A percentile compares a stretch with the other conserved stretches of the same genome.
phyloP scores from a whole-genome alignment of 35 echinoderm and acorn worm species.

The Diadema setosum region DNA sequence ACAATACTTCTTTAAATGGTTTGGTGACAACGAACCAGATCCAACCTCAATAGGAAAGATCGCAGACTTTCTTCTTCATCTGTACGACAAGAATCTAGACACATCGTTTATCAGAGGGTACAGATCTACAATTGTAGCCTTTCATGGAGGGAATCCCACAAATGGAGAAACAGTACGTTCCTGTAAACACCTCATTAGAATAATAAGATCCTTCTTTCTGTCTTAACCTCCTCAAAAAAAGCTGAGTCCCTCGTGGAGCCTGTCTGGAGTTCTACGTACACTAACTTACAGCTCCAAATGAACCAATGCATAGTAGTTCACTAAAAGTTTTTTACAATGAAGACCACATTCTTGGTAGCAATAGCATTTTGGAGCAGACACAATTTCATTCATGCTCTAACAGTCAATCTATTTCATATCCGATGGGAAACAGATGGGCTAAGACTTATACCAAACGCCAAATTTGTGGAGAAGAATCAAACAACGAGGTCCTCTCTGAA shows the following conservation, averaged over 20 bases:
- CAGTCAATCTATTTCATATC: background rate
- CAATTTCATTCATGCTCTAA: background rate
- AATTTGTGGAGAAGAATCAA: background rate
- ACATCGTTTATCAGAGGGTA: constrained; percentile 43
- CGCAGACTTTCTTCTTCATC: constrained; percentile 23
- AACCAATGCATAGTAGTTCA: background rate
- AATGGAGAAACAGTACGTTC: constrained; percentile 1
- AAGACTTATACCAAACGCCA: background rate
- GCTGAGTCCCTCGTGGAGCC: background rate
- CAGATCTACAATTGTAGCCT: constrained; percentile 20
- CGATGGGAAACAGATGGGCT: background rate
- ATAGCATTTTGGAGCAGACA: background rate
- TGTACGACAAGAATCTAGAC: background rate
- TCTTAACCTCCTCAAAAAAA: background rate
- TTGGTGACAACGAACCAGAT: background rate
- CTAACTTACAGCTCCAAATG: background rate
- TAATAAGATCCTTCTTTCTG: no score
- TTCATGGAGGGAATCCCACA: constrained; percentile 15
- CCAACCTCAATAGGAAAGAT: constrained; percentile 13
- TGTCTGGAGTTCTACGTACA: background rate
- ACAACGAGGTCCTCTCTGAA: no score
- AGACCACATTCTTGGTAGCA: background rate
- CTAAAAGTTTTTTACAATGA: background rate
- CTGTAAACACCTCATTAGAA: background rate
- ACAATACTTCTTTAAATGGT: background rate